These are phyloP conservation scores for Psococerastis gibbosa DNA, from an alignment of 2,888 invertebrate species.

Conservation along the genomic window DNA sequence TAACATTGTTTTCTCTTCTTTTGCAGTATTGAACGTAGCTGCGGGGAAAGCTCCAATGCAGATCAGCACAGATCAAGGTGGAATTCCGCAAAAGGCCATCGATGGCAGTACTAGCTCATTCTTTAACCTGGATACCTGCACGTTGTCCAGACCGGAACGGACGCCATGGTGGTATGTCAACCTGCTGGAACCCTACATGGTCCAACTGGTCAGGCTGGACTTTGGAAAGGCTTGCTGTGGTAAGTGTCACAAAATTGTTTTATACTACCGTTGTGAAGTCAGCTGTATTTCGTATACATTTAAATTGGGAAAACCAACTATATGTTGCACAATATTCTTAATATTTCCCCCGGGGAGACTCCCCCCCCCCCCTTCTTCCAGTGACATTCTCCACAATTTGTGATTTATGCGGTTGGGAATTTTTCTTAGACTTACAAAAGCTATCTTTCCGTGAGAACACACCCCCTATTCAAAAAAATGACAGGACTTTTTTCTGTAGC, in stretches of 20 bases:
- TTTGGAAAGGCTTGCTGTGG: slow-evolving; percentile 84
- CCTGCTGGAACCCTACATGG: slow-evolving; percentile 85
- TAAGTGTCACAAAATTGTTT: slow-evolving; percentile 31
- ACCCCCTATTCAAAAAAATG: too few species aligned
- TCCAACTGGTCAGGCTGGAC: slow-evolving; percentile 75
- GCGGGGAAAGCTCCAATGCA: slow-evolving; percentile 94
- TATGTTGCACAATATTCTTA: neutral
- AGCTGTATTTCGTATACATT: too few species aligned
- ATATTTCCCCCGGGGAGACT: neutral
- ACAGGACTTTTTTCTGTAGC: too few species aligned
- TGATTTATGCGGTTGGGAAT: too few species aligned
- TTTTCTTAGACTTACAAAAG: too few species aligned
- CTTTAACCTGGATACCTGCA: slow-evolving; percentile 70
- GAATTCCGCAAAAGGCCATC: slow-evolving; percentile 76
- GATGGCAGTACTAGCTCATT: slow-evolving; percentile 75
- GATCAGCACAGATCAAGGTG: slow-evolving; percentile 60
- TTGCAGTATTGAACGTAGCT: slow-evolving; percentile 84
- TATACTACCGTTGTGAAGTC: too few species aligned
- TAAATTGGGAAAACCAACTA: too few species aligned
- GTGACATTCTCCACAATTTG: too few species aligned
- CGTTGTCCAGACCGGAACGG: slow-evolving; percentile 63
- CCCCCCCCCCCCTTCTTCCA: neutral
- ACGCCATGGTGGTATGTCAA: slow-evolving; percentile 93
- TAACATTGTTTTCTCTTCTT: too few species aligned
- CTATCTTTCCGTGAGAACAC: too few species aligned